These are phyloP conservation scores for Gallinago paraguaiae DNA, from an alignment of 2,113 vertebrate species.

Conservation along the genomic window DNA sequence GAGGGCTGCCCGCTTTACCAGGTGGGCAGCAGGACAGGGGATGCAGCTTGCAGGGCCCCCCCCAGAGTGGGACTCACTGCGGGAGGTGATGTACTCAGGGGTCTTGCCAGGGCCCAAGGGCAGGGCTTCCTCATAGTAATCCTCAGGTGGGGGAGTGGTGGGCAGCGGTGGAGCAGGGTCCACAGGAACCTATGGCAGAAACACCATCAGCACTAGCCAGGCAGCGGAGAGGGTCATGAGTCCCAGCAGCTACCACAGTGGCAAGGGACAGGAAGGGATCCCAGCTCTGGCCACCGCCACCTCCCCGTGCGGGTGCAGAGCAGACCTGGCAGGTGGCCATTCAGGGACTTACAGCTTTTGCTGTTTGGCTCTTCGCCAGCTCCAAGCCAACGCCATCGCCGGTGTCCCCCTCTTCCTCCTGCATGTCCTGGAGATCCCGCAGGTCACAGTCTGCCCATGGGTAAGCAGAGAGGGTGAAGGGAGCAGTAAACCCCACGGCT, in stretches of 20 bases:
- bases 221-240: not conserved
- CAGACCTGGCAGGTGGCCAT: not conserved
- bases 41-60: not conserved
- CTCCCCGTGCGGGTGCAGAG: accelerated
- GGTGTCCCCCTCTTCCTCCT: conserved; percentile 84
- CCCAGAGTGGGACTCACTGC: conserved; percentile 76
- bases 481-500: not conserved
- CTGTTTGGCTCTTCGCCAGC: conserved; percentile 17
- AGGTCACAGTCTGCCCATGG: conserved; percentile 86
- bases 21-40: not conserved
- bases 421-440: conserved; percentile 86
- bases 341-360: conserved; percentile 61
- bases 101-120: conserved; percentile 89
- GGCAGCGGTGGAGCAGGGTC: conserved; percentile 90
- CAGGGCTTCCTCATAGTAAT: conserved; percentile 97
- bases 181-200: conserved; percentile 71
- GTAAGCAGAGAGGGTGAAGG: not conserved
- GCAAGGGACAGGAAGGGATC: not conserved
- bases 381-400: conserved; percentile 60
- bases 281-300: not conserved
- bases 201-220: not conserved
- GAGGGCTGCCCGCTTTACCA: not conserved
- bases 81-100: conserved; percentile 91
- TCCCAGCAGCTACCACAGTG: not conserved
- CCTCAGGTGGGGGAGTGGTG: conserved; percentile 90